Conservation (phyloP, 2,888 invertebrate genomes). For the Carpatolechia fugitivella region DNA sequence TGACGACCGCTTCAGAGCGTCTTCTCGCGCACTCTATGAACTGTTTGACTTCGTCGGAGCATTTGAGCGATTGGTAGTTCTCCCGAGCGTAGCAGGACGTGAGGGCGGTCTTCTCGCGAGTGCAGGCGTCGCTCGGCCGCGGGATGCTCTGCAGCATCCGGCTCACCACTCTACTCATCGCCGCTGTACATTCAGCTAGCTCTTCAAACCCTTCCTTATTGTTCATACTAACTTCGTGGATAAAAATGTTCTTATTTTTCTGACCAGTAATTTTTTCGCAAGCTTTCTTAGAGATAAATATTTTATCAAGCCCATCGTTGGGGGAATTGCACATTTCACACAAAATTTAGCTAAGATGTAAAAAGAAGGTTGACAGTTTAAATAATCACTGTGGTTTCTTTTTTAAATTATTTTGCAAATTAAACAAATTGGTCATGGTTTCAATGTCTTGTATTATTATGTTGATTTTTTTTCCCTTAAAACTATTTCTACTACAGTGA, state of each 20-base stretch:
- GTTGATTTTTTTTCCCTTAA: no score
- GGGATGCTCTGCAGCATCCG: constrained; percentile 10
- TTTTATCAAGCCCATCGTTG: constrained; percentile 12
- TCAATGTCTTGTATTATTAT: background rate
- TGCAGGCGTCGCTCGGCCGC: constrained; percentile 20
- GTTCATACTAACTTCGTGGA: constrained; percentile 22
- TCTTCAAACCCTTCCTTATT: constrained; percentile 28
- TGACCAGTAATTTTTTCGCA: constrained; percentile 20
- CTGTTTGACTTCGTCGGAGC: constrained; percentile 28
- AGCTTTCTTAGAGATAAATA: constrained; percentile 23
- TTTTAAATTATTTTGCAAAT: background rate
- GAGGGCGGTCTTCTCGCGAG: constrained; percentile 22
- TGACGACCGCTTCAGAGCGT: constrained; percentile 5
- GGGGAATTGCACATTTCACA: constrained; percentile 9
- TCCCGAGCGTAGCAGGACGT: constrained; percentile 28
- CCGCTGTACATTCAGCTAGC: constrained; percentile 23
- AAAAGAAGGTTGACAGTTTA: background rate
- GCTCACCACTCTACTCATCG: constrained; percentile 23
- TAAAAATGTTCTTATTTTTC: constrained; percentile 19
- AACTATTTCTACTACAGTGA: no score
- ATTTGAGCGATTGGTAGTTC: constrained; percentile 26
- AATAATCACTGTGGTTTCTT: background rate
- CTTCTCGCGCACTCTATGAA: constrained; percentile 34
- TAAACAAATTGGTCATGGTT: background rate
- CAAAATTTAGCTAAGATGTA: background rate